Evolutionary conservation across 2,888 invertebrate species (phyloP).

Genomic region (Drosophila mimica): DNA sequence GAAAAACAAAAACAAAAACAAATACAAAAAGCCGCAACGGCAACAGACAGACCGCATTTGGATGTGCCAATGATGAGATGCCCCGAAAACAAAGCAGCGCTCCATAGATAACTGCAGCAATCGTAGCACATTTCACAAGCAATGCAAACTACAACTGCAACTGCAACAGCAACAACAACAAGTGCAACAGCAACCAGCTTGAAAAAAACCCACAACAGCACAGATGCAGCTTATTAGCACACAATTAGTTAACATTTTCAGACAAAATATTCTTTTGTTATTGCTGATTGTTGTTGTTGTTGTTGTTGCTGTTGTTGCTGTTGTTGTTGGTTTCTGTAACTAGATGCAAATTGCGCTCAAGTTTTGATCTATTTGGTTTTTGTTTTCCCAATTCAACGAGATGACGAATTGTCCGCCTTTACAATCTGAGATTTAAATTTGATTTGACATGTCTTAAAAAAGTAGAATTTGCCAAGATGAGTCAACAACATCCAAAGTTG

Average conservation of each 20-base stretch:
- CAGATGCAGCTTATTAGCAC: constrained; percentile 69
- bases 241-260: constrained; percentile 61
- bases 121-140: constrained; percentile 62
- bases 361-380: constrained; percentile 45
- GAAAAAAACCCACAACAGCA: constrained; percentile 15
- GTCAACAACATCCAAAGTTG: constrained; percentile 29
- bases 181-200: constrained; percentile 1
- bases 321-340: constrained; percentile 32
- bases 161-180: constrained; percentile 2
- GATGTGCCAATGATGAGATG: constrained; percentile 66
- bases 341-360: constrained; percentile 58
- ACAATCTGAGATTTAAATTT: constrained; percentile 45
- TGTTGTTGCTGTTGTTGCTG: constrained; percentile 33
- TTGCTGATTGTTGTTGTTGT: constrained; percentile 27
- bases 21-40: constrained; percentile 29
- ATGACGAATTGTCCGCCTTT: constrained; percentile 45
- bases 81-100: constrained; percentile 60
- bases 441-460: constrained; percentile 36
- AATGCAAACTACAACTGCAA: constrained; percentile 23
- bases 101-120: constrained; percentile 41
- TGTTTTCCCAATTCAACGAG: constrained; percentile 24
- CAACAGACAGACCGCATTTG: constrained; percentile 58
- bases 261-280: constrained; percentile 55
- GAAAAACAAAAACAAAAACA: constrained; percentile 3
- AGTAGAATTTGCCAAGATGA: constrained; percentile 37